Base-by-base conservation (phyloP, 2,113 vertebrate species). In the Rhagologus leucostigma region DNA sequence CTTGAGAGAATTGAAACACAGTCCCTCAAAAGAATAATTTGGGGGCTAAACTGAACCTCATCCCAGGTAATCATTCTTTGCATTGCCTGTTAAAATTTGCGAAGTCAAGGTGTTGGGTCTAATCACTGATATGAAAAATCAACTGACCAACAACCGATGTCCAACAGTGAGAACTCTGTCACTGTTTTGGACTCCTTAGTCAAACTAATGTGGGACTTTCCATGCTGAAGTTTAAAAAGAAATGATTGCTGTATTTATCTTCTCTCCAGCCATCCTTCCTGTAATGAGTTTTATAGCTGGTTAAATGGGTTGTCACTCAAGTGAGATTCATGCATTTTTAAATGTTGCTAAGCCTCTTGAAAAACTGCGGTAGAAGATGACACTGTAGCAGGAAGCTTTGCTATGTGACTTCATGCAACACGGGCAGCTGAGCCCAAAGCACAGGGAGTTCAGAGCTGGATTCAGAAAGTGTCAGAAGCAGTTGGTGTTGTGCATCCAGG, bases 141-240 rank as follows among this genome's bases (percentile, higher is more conserved):
- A 49, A 21, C 17, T 41, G 32, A 49, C 20, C 19, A 52, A 39
- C 27, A 84, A 13, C 16, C 0, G 0, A 9, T 29, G 22, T 52
- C 35, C 21, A 52, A 7, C n/a, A 56, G 18, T 17, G 32, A 78
- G 37, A 91, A 20, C 24, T 83, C 53, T 60, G 27, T 60, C 46
- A 13, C 41, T 46, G 7, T 55, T 90, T 55, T 35, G 44, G n/a
- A 42, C 41, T 85, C 37, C 16, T 68, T 75, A 52, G 41, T 67
- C 37, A 75, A 41, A 68, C 7, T 46, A 22, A 47, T 15, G 4
- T 63, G 44, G 42, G 47, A 42, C 30, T 50, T 87, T 52, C 57
- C 19, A 9, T 57, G 41, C 39, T 68, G 18, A 73, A 49, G 9
- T 87, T 81, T 49, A 47, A 71, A 78, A 52, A 50, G 56, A 57